These are phyloP conservation scores for Drepana falcataria DNA, from an alignment of 2,888 invertebrate species.

Conservation along the genomic window DNA sequence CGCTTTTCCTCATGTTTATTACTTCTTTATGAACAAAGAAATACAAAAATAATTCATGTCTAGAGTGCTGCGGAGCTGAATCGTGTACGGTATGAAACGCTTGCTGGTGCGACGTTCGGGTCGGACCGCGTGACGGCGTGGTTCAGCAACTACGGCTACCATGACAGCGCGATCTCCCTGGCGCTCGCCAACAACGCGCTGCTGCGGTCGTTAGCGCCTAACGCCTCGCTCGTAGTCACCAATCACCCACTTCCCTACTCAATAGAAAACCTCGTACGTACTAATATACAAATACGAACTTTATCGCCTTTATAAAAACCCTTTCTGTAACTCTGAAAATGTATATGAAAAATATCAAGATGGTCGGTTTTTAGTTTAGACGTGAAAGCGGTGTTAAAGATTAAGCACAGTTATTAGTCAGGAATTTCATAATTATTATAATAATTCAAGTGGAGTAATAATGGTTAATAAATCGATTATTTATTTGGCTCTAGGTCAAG, in stretches of 20 bases:
- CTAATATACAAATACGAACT: neutral
- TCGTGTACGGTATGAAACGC: slow-evolving; percentile 70
- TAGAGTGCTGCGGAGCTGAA: slow-evolving; percentile 51
- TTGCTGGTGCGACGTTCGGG: slow-evolving; percentile 79
- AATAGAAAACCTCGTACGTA: slow-evolving; percentile 76
- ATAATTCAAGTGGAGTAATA: neutral
- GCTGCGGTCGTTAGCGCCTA: slow-evolving; percentile 63
- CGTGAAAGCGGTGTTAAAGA: too few species aligned
- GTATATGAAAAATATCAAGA: too few species aligned
- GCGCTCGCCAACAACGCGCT: slow-evolving; percentile 82
- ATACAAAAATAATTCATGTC: slow-evolving; percentile 8
- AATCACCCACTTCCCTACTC: slow-evolving; percentile 86
- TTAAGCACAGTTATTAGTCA: too few species aligned
- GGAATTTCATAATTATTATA: too few species aligned
- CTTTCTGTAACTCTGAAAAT: too few species aligned
- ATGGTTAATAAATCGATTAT: neutral
- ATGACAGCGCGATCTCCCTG: slow-evolving; percentile 84
- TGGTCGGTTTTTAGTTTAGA: too few species aligned
- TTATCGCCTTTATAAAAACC: too few species aligned
- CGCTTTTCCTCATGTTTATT: neutral
- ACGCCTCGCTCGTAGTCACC: slow-evolving; percentile 63
- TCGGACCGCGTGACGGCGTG: slow-evolving; percentile 77
- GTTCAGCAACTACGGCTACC: slow-evolving; percentile 89
- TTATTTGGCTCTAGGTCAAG: slow-evolving; percentile 45
- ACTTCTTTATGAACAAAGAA: neutral